A percentile compares a stretch with the other conserved stretches of the same genome.
Conservation (phyloP, 2,113 vertebrate genomes). For the Nipponia nippon region DNA sequence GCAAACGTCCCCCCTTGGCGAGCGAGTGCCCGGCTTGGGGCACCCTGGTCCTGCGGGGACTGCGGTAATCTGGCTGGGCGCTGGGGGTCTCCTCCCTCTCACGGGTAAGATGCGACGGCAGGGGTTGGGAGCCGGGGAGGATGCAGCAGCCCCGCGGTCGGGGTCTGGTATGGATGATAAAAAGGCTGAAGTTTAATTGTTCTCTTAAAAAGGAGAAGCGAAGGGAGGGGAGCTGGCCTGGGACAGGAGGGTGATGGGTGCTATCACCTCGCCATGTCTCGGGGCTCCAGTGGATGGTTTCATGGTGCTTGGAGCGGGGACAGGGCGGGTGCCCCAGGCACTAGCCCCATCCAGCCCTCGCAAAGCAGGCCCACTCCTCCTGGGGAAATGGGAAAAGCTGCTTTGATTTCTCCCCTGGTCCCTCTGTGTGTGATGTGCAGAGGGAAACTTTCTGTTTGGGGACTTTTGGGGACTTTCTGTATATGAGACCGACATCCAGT, state of each 20-base stretch:
- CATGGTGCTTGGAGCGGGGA: fast-evolving
- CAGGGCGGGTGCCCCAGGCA: fast-evolving
- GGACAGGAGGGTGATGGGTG: not conserved
- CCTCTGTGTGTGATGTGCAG: not conserved
- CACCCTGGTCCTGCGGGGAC: not conserved
- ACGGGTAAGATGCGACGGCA: not conserved
- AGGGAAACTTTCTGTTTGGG: not conserved
- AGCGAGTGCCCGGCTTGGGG: not conserved
- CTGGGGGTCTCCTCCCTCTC: not conserved
- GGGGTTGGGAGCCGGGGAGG: not conserved
- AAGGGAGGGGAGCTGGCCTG: not conserved
- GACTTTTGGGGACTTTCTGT: not conserved
- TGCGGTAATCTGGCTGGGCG: not conserved
- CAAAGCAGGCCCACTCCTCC: not conserved
- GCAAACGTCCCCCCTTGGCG: not conserved
- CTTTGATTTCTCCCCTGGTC: not conserved
- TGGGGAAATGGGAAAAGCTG: not conserved
- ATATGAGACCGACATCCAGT: fast-evolving
- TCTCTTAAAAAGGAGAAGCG: not conserved
- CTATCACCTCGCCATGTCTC: fast-evolving
- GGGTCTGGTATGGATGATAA: not conserved
- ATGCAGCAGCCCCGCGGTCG: fast-evolving
- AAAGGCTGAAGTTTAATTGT: not conserved
- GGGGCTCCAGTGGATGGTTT: not conserved
- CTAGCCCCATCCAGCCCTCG: fast-evolving